A percentile compares a stretch with the other conserved stretches of the same genome.
phyloP scores from a whole-genome alignment of 2,113 vertebrate genomes.

The Xerus inauris region DNA sequence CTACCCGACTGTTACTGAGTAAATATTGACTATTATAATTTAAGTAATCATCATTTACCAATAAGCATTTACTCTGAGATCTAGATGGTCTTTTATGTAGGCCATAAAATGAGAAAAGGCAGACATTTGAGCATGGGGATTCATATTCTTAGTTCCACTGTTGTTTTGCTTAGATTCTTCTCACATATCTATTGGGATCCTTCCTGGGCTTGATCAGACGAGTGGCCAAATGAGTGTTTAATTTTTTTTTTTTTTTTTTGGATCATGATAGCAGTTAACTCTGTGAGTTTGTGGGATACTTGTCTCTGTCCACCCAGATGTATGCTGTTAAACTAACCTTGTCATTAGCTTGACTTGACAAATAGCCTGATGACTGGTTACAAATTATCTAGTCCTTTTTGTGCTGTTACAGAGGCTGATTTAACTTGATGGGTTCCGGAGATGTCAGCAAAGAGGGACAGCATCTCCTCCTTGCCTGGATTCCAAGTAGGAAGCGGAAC shows the following conservation, averaged over 20 bases:
- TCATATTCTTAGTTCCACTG: background rate
- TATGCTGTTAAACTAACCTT: conserved; percentile 28
- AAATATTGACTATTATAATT: conserved; percentile 5
- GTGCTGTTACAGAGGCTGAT: conserved; percentile 33
- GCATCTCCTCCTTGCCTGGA: background rate
- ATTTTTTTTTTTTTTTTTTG: background rate
- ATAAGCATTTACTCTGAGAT: background rate
- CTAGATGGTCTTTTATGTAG: background rate
- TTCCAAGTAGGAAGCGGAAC: background rate
- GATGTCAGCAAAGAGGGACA: background rate
- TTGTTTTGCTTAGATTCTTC: background rate
- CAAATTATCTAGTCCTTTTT: conserved; percentile 69
- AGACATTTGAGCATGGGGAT: background rate
- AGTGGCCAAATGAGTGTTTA: background rate
- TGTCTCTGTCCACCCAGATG: background rate
- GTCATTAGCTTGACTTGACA: conserved; percentile 70
- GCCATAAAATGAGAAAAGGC: background rate
- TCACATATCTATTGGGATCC: background rate
- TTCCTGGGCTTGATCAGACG: background rate
- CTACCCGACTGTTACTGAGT: background rate
- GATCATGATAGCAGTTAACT: background rate
- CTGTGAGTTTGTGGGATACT: background rate
- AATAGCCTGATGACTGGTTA: conserved; percentile 63
- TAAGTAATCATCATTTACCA: background rate
- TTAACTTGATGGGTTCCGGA: conserved; percentile 56